These are phyloP conservation scores for Anoplopoma fimbria DNA, from an alignment of 2,113 vertebrate genomes.

Conservation along the genomic window DNA sequence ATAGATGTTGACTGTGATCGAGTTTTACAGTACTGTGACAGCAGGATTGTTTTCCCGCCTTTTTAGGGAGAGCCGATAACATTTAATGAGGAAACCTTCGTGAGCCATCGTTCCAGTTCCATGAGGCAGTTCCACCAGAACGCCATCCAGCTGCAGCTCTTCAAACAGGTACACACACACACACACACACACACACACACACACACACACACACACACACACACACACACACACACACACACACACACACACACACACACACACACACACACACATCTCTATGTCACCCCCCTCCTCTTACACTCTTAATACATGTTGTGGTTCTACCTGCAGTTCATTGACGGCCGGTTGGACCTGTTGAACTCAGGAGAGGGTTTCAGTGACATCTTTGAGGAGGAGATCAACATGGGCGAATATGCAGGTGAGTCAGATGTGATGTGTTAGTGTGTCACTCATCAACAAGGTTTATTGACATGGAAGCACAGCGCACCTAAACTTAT, in stretches of 20 bases:
- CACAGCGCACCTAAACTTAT: no score
- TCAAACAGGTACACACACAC: conserved; percentile 90
- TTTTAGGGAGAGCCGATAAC: conserved; percentile 94
- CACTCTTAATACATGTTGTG: background rate
- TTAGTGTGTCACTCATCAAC: background rate
- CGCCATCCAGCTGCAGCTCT: conserved; percentile 96
- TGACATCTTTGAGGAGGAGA: conserved; percentile 97
- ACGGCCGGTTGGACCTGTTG: conserved; percentile 93
- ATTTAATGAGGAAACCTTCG: conserved; percentile 92
- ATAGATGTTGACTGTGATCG: background rate
- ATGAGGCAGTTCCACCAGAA: conserved; percentile 97
- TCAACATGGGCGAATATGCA: conserved; percentile 95
- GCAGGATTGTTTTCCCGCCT: conserved; percentile 9
- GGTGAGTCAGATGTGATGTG: conserved; percentile 79
- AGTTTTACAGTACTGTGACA: background rate
- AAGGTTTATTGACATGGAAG: background rate
- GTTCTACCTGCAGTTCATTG: conserved; percentile 90
- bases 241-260: conserved; percentile 15
- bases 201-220: conserved; percentile 17
- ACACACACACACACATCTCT: background rate
- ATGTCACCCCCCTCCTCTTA: background rate
- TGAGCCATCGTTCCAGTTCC: conserved; percentile 93
- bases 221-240: background rate
- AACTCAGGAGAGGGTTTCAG: conserved; percentile 97
- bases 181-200: conserved; percentile 19